These are phyloP conservation scores for Etheostoma perlongum DNA, from an alignment of 2,797 vertebrate species.

Conservation along the genomic window DNA sequence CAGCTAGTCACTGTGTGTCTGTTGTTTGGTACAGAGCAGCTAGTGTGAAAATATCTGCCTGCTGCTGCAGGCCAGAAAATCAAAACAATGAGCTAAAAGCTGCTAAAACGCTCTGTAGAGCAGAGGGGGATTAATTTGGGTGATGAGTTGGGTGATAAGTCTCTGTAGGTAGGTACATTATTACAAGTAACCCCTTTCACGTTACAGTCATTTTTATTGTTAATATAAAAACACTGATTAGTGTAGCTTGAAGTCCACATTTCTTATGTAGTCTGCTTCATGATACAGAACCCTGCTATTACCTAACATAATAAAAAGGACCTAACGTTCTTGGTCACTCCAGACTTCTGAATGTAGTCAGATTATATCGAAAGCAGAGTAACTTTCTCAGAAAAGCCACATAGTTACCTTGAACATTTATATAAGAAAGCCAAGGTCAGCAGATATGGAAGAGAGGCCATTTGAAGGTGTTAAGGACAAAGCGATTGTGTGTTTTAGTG, in stretches of 20 bases:
- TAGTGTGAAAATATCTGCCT: not conserved
- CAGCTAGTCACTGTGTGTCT: not conserved
- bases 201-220: not conserved
- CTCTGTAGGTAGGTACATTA: not conserved
- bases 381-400: constrained; percentile 26
- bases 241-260: not conserved
- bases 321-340: not conserved
- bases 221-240: constrained; percentile 31
- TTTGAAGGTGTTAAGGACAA: constrained; percentile 42
- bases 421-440: constrained; percentile 9
- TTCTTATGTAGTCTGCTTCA: constrained; percentile 12
- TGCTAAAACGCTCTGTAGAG: not conserved
- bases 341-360: constrained; percentile 16
- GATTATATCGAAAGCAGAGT: constrained; percentile 15
- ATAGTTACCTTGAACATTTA: constrained; percentile 22
- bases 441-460: constrained; percentile 42
- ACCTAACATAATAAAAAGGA: constrained; percentile 5
- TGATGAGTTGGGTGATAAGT: not conserved
- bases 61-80: not conserved
- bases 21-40: not conserved
- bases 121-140: not conserved
- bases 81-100: not conserved
- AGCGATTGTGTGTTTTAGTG: constrained; percentile 66
- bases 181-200: not conserved
- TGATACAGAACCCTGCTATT: constrained; percentile 26